These are phyloP conservation scores for Phymatocera aterrima DNA, from an alignment of 2,888 invertebrate species.

Conservation along the genomic window DNA sequence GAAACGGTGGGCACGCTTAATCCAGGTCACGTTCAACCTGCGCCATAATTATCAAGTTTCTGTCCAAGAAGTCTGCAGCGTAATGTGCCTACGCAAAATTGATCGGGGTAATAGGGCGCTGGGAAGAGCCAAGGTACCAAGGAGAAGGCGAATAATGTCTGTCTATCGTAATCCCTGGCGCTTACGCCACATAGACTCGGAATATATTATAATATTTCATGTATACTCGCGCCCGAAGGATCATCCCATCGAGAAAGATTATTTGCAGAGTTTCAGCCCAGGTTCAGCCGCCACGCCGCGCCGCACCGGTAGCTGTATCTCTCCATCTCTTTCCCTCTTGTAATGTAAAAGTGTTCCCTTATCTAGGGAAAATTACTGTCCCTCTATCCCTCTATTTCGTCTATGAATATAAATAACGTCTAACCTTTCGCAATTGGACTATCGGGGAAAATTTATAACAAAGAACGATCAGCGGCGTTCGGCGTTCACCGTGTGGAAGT, in stretches of 20 bases:
- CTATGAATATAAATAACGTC: neutral
- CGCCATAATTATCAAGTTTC: slow-evolving; percentile 7
- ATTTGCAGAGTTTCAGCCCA: no score
- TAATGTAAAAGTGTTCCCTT: neutral
- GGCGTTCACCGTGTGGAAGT: neutral
- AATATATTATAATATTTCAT: neutral
- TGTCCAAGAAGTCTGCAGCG: neutral
- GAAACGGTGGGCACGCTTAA: neutral
- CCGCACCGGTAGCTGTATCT: neutral
- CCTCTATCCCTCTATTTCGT: no score
- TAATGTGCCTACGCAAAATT: neutral
- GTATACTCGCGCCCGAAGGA: neutral
- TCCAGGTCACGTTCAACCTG: neutral
- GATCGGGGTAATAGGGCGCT: neutral
- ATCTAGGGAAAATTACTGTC: neutral
- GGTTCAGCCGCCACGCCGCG: no score
- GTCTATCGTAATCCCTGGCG: neutral
- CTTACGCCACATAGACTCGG: neutral
- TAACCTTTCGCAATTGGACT: neutral
- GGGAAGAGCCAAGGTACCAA: neutral
- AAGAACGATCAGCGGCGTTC: neutral
- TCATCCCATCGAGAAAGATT: slow-evolving; percentile 6
- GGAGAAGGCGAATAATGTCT: neutral
- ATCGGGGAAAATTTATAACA: neutral
- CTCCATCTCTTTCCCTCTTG: neutral